Evolutionary conservation across 1,140 invertebrate genomes (phyloP), one percentile per base, ranked within the genome.

Genomic region (Probaryconus sp.): DNA sequence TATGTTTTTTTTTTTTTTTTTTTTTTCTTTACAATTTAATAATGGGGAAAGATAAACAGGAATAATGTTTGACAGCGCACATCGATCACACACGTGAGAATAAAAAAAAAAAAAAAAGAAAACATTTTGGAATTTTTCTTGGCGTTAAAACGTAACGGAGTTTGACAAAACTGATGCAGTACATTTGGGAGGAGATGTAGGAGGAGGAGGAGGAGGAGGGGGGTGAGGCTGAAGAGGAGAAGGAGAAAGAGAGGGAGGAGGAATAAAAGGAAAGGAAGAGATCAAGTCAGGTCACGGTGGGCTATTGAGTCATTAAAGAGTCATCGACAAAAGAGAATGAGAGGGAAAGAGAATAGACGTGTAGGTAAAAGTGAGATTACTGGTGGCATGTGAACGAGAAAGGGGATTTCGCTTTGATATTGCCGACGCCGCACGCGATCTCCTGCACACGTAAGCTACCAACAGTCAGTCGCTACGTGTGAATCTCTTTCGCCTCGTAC

Each of bases 341-440:
- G 63, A 72, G 68, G 58, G 31, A 45, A 67, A 72, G 48, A 56
- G 48, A 55, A 67, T 47, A 61, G 64, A 38, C 64, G 61, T 37
- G 65, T 51, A 56, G 63, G 53, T 69, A 73, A 73, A 60, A 56
- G 65, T 43, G 71, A 74, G 67, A 74, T 67, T 56, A 69, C 65
- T 63, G 71, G 48, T 71, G 76, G 45, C 35, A 71, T 60, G 65
- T 51, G 71, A 56, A 60, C 55, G 74, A 64, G 73, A 69, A 69
- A 68, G 58, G 68, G 61, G 55, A 76, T 68, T 76, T 76, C 50
- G 75, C 81, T 86, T 85, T 85, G 85, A 86, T 85, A 80, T 85
- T 48, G 81, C 85, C 85, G 84, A 79, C 83, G 81, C 81, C 82
- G 83, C 84, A 86, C 83, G 85, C 85, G 83, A 86, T 85, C 82